Percentiles rank a stretch among this genome's conserved stretches.
Evolutionary conservation across 1,140 invertebrate genomes (phyloP).

Genomic region (Holcopasites calliopsidis): DNA sequence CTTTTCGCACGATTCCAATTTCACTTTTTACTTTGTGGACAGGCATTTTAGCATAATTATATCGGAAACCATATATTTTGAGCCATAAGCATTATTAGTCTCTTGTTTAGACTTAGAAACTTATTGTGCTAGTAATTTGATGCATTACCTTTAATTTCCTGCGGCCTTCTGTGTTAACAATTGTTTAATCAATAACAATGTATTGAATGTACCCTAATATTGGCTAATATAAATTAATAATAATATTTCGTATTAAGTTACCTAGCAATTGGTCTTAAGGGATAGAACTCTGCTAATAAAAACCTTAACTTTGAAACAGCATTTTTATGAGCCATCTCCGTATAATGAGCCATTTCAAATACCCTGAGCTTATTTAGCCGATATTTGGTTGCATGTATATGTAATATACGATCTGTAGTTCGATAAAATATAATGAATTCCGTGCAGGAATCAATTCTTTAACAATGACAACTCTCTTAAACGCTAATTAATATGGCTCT

Average conservation of each 20-base stretch:
- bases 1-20: neutral
- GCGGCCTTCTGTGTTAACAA: slow-evolving; percentile 51
- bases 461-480: no score
- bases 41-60: no score
- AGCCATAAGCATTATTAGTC: slow-evolving; percentile 71
- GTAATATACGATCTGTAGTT: no score
- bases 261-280: slow-evolving; percentile 78
- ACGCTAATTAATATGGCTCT: no score
- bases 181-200: neutral
- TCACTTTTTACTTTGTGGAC: no score
- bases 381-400: no score
- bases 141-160: slow-evolving; percentile 53
- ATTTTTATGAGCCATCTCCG: slow-evolving; percentile 89
- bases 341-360: no score
- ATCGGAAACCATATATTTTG: no score
- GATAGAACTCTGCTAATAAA: slow-evolving; percentile 87
- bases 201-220: no score
- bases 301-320: slow-evolving; percentile 88
- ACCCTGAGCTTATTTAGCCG: no score
- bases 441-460: no score
- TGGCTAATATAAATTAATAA: neutral
- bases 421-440: no score
- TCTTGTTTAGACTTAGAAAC: slow-evolving; percentile 70
- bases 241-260: neutral
- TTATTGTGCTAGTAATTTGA: slow-evolving; percentile 59